Evolutionary conservation across 2,113 vertebrate species (phyloP), one percentile per base, ranked within the genome.

Genomic region (Maccullochella peelii): DNA sequence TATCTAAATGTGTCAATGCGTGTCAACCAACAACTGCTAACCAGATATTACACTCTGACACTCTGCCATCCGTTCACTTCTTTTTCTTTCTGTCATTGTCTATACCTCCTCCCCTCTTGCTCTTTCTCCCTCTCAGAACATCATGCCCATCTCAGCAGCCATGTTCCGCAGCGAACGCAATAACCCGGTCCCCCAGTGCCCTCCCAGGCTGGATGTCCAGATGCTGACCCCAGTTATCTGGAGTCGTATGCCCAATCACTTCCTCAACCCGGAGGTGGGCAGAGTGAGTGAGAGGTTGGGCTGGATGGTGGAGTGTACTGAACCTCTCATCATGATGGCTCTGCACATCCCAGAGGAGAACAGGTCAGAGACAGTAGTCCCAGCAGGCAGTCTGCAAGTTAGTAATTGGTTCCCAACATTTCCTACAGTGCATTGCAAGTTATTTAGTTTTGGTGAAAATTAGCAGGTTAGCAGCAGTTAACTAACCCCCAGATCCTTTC

Each of bases 281-380:
- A 96, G 93, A 0, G 91, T 97, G 1, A 95, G 95, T 2, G 98
- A 99, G 86, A 92, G 97, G 0, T 93, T 96, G 1, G 98, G 98
- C 87, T 99, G 98, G 98, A 93, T 95, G 61, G 96, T 98, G 52
- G 96, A 97, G 90, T 99, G 98, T 67, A 83, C 82, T 0, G 95
- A 98, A 27, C 97, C 97, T 0, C 96, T 98, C 62, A 95, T 94
- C 91, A 99, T 99, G 98, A 99, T 99, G 98, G 97, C 97, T 0
- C 94, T 99, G 50, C 98, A 98, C 93, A 96, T 99, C 83, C 98
- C 98, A 0, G 98, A 99, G 93, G 98, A 99, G 95, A 98, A 98
- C 95, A 96, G 98, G 98, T 98, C 33, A 89, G 90, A 72, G 15
- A 65, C 38, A 21, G 5, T 55, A 61, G 59, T 12, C 5, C 5